Base-by-base conservation (phyloP, 2,888 invertebrate species). In the Mimumesa dahlbomi region DNA sequence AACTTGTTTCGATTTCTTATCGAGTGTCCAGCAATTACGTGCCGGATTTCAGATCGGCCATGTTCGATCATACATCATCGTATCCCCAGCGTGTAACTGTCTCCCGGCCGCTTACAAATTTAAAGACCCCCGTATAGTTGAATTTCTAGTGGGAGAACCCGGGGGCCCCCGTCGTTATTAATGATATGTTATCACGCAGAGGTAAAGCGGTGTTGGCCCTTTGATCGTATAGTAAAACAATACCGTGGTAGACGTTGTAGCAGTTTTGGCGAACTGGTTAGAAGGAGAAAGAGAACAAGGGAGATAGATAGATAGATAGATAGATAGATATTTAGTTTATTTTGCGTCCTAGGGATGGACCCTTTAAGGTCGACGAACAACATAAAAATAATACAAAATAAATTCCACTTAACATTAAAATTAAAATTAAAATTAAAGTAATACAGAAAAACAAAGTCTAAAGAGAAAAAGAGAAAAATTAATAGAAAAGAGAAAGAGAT, bases 101-200 rank as follows among this genome's bases (percentile, higher is more conserved):
- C 14, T 31, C 46, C 19, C 19, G 29, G n/a, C 18, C 34, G 31
- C 69, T 43, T 42, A 53, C 53, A 43, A 57, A 57, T 58, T 66
- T 59, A 59, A 65, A 50, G 53, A 49, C 11, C 21, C 21, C 21
- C 21, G n/a, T 29, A 19, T 66, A 45, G 58, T 36, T 42, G 57
- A 53, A 62, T 70, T 53, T 57, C 62, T 49, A 62, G 25, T 6
- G 61, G 14, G 49, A 34, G 49, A 34, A 14, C 18, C n/a, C 29
- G 38, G 31, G 3, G 7, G 4, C 25, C 25, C 31, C 13, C 36
- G 9, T 14, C 18, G 52, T 70, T 70, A 70, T 70, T 77, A 75
- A 64, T 73, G 77, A 61, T 77, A 68, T 14, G 59, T 69, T 75
- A 68, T 64, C 69, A 74, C 69, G 74, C 73, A 48, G 73, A 22